Percentiles rank a stretch among this genome's conserved stretches.
phyloP scores from a whole-genome alignment of 2,888 invertebrate genomes.

The Catocala nupta region DNA sequence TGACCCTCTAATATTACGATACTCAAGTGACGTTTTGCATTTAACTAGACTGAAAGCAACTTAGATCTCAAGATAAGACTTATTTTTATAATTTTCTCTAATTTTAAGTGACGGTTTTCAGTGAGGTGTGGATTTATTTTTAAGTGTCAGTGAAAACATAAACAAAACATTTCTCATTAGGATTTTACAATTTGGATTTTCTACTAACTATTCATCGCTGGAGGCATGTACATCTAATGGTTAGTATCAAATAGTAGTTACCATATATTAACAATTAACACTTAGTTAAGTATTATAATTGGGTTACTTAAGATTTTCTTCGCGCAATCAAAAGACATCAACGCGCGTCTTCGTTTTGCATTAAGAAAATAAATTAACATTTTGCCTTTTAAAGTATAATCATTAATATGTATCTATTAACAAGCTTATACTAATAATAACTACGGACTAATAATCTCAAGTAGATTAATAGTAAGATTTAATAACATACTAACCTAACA shows the following conservation, averaged over 20 bases:
- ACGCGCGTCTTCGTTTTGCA: constrained; percentile 68
- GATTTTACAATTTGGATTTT: constrained; percentile 76
- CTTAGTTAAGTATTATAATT: constrained; percentile 21
- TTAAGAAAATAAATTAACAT: constrained; percentile 16
- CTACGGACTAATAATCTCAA: not conserved
- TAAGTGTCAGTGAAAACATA: constrained; percentile 77
- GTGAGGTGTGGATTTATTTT: constrained; percentile 80
- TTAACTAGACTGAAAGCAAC: constrained; percentile 85
- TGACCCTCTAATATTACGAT: constrained; percentile 73
- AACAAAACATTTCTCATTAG: constrained; percentile 68
- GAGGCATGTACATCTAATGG: constrained; percentile 71
- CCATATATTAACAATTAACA: constrained; percentile 28
- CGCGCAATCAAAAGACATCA: constrained; percentile 79
- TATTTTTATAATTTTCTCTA: constrained; percentile 71
- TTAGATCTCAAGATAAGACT: constrained; percentile 86
- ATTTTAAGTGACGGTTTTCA: constrained; percentile 79
- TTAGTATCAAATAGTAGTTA: constrained; percentile 58
- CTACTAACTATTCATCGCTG: constrained; percentile 53
- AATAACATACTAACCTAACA: not conserved
- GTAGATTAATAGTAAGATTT: not conserved
- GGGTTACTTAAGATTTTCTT: constrained; percentile 43
- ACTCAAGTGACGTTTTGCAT: constrained; percentile 73
- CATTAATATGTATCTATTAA: constrained; percentile 8
- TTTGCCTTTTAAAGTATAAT: constrained; percentile 8
- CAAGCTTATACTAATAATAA: too few relatives aligned